These are phyloP conservation scores for Leptinotarsa juncta DNA, from an alignment of 2,888 invertebrate species.

Conservation along the genomic window DNA sequence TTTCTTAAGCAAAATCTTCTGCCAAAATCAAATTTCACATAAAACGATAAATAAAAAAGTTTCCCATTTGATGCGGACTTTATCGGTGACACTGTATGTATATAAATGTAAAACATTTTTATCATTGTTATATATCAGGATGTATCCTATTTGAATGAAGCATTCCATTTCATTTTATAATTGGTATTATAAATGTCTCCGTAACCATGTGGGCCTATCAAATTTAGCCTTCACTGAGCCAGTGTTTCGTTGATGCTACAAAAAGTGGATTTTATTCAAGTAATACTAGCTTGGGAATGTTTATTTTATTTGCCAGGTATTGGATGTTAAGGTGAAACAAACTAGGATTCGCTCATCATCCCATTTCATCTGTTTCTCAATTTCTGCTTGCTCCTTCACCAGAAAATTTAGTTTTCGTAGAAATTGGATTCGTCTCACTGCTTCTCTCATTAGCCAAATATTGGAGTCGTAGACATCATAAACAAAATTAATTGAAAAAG, in stretches of 20 bases:
- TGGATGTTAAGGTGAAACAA: background rate
- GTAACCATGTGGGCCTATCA: too few relatives aligned
- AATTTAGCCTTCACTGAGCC: background rate
- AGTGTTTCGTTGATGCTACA: background rate
- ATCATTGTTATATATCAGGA: too few relatives aligned
- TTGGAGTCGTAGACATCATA: background rate
- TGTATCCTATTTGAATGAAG: too few relatives aligned
- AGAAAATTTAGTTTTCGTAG: background rate
- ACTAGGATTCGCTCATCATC: background rate
- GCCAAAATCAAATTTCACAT: too few relatives aligned
- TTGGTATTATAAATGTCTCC: background rate
- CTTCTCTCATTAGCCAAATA: background rate
- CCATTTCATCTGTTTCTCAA: background rate
- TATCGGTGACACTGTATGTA: too few relatives aligned
- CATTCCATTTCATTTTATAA: too few relatives aligned
- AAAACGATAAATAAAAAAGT: too few relatives aligned
- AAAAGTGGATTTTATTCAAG: background rate
- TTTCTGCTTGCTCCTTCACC: background rate
- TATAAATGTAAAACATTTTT: too few relatives aligned
- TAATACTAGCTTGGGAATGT: background rate
- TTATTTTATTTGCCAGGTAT: background rate
- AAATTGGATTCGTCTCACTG: background rate
- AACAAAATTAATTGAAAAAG: background rate
- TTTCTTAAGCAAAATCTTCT: too few relatives aligned
- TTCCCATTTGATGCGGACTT: too few relatives aligned